Evolutionary conservation across 2,113 vertebrate species (phyloP).

Genomic region (Willisornis vidua): DNA sequence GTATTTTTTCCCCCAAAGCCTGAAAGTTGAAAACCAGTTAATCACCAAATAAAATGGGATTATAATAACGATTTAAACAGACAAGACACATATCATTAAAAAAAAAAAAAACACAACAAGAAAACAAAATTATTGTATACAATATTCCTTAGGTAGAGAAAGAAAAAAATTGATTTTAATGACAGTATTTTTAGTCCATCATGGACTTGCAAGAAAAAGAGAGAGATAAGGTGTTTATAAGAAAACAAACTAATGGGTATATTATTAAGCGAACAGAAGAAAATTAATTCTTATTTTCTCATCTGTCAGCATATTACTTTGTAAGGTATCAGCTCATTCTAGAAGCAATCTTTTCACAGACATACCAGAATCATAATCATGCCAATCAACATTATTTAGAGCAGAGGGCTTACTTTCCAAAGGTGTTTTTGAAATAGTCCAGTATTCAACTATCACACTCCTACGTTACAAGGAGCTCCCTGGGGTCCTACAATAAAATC

Average conservation of each 20-base stretch:
- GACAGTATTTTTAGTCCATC: slow-evolving; percentile 21
- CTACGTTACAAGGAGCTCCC: slow-evolving; percentile 34
- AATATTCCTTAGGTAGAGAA: slow-evolving; percentile 32
- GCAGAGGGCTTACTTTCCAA: slow-evolving; percentile 1
- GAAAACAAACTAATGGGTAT: slow-evolving; percentile 47
- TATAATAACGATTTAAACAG: slow-evolving; percentile 33
- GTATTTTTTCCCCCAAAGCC: neutral
- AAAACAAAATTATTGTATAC: neutral
- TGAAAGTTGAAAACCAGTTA: slow-evolving; percentile 17
- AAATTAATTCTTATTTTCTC: slow-evolving; percentile 28
- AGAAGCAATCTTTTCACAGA: neutral
- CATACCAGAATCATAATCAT: slow-evolving; percentile 20
- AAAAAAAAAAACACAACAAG: neutral
- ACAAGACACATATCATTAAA: neutral
- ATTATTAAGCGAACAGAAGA: slow-evolving; percentile 20
- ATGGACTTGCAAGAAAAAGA: neutral
- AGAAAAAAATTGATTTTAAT: slow-evolving; percentile 47
- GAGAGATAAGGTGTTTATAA: neutral
- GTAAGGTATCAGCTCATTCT: slow-evolving; percentile 11
- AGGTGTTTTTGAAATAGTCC: slow-evolving; percentile 67
- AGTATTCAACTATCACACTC: slow-evolving; percentile 43
- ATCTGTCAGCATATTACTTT: slow-evolving; percentile 40
- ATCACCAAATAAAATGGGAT: slow-evolving; percentile 41
- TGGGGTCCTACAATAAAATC: slow-evolving; percentile 25
- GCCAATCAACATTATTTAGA: slow-evolving; percentile 46